These are phyloP conservation scores for Tetramorium alpestre DNA, from an alignment of 1,140 invertebrate genomes.

Conservation along the genomic window DNA sequence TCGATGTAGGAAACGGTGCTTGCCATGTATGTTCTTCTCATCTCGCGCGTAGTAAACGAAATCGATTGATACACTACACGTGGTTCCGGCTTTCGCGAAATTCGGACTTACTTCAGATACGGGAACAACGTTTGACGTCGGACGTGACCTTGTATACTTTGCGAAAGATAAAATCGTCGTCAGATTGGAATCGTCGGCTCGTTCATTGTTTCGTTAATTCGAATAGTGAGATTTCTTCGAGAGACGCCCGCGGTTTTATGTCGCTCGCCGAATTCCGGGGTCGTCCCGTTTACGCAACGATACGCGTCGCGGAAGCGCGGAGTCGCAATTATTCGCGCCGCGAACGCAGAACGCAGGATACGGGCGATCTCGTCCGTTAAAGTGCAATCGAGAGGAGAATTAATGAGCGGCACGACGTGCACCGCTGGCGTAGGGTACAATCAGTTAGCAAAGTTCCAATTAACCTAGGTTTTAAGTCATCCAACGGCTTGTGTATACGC, in stretches of 20 bases:
- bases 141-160: not conserved
- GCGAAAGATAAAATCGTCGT: not conserved
- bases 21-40: not conserved
- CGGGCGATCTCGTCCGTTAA: conserved; percentile 66
- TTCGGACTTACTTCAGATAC: not conserved
- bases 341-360: conserved; percentile 63
- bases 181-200: not conserved
- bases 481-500: conserved; percentile 32
- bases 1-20: not conserved
- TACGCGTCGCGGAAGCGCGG: conserved; percentile 42
- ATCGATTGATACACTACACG: not conserved
- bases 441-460: conserved; percentile 83
- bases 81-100: not conserved
- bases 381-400: conserved; percentile 73
- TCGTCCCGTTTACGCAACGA: conserved; percentile 25
- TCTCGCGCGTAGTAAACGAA: not conserved
- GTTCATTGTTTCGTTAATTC: not conserved
- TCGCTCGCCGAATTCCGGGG: conserved; percentile 21
- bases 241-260: not conserved
- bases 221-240: not conserved
- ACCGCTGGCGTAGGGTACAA: conserved; percentile 83
- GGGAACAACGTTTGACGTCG: not conserved
- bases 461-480: conserved; percentile 77
- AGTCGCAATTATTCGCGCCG: conserved; percentile 66
- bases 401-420: conserved; percentile 76